A percentile compares a stretch with the other conserved stretches of the same genome.
Evolutionary conservation across 2,113 vertebrate species (phyloP).

Genomic region (Phrynosoma platyrhinos): DNA sequence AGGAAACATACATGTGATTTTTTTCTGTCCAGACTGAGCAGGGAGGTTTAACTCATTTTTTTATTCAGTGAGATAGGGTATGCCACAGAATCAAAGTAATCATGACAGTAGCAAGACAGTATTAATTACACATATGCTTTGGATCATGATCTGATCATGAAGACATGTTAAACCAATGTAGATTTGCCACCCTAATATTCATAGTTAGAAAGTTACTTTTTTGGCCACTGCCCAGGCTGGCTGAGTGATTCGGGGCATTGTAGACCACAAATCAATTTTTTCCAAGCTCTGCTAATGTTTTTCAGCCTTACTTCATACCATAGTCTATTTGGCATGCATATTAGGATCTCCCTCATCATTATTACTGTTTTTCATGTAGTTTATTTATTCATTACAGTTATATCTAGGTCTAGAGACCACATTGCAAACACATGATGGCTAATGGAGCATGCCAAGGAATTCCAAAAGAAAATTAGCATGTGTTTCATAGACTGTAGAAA

Average conservation of each 20-base stretch:
- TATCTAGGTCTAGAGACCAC: not conserved
- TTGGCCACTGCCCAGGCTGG: no score
- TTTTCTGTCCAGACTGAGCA: no score
- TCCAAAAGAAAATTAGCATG: no score
- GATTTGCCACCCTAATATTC: not conserved
- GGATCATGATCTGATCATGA: not conserved
- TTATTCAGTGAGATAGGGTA: not conserved
- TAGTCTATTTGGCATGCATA: no score
- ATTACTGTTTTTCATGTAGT: not conserved
- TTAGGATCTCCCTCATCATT: not conserved
- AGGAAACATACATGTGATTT: not conserved
- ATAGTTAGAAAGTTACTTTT: not conserved
- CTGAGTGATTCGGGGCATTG: no score
- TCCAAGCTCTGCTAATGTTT: not conserved
- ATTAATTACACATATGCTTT: not conserved
- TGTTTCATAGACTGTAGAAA: no score
- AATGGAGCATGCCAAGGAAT: no score
- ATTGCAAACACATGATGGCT: no score
- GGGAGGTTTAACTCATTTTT: not conserved
- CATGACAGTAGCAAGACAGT: not conserved
- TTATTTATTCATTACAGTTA: not conserved
- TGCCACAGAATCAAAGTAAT: not conserved
- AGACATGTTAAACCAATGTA: not conserved
- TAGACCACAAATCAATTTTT: no score
- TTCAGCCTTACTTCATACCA: not conserved